Evolutionary conservation across 2,113 vertebrate species (phyloP), one percentile per base, ranked within the genome.

Genomic region (Melozone crissalis): DNA sequence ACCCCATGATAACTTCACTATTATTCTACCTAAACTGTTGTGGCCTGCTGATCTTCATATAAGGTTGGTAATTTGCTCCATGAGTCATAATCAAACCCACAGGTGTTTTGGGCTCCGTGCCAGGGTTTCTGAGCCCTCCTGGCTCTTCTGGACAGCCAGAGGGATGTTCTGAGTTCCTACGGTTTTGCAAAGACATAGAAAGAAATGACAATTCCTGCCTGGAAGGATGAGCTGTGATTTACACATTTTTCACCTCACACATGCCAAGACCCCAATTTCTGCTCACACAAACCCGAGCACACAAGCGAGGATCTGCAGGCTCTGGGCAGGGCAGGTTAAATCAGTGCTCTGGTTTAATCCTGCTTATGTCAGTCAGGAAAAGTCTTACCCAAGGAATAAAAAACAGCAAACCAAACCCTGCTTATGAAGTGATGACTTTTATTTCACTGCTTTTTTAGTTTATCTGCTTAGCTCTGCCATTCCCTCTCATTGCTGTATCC

Each of bases 291-390:
- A 71, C 46, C 65, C 28, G 20, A 35, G 11, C 55, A 27, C 62
- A 41, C 1, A 6, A 73, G 71, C 1, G 19, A 72, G 81, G 85
- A 62, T 47, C 69, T n/a, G 10, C 55, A 67, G 76, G 59, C 51
- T 39, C 66, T 21, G 35, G 54, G 73, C 52, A 66, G 0, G 0
- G 77, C 62, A 37, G 39, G 55, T 75, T 92, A 68, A 90, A 39
- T 4, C 68, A 84, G 75, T 4, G 16, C 88, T 72, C 47, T 63
- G 58, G 31, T 78, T 96, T 94, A 96, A 95, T 94, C 93, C 72
- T 54, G 4, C 69, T 75, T 76, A 41, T 15, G 54, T 65, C 76
- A 84, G 68, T 61, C 68, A 78, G 37, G 47, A 24, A 52, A 84
- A 92, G 35, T 8, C 89, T 85, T 67, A 69, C 46, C 55, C 71